Evolutionary conservation across 2,888 invertebrate species (phyloP), one percentile per base, ranked within the genome.

Genomic region (Hydrotaea diabolus): DNA sequence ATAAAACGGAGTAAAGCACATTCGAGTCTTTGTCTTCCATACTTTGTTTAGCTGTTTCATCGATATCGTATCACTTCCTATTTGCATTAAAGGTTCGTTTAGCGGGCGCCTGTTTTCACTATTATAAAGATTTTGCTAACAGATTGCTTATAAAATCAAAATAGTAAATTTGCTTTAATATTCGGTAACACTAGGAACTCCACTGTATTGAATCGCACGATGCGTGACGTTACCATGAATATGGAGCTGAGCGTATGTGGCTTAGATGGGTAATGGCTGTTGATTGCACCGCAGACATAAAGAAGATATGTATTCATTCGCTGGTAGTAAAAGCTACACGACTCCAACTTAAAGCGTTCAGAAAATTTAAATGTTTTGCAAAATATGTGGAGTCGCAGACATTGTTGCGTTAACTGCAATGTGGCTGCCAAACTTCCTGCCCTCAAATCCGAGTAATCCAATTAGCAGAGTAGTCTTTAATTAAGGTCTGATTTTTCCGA

Each of bases 121-220:
- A 4, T 64, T 55, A 39, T 19, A 74, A 46, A 43, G 62, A 82
- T 82, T 82, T 73, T 82, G 69, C 74, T 82, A 85, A 79, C 82
- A 76, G 43, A 77, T 85, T 79, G 85, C 66, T 85, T 75, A 73
- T 79, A 73, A 82, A 80, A 85, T 85, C 85, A 80, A 85, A 85
- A 82, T 85, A 82, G 82, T 71, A 85, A 80, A 85, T 85, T 85
- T 85, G 85, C 79, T 82, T 82, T 77, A 85, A 82, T 79, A 80
- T 85, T 85, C 79, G 82, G 79, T 85, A 85, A 85, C 82, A 85
- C 82, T 75, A 79, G 69, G 73, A 80, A 77, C 73, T 77, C 17
- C 73, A 82, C 79, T 59, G 74, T 82, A 79, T 23, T 15, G 69
- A 15, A 13, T 43, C n/a, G 4, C 66, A 66, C 43, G 19, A 43